These are phyloP conservation scores for Drosophila putrida DNA, from an alignment of 2,888 invertebrate species.

Conservation along the genomic window DNA sequence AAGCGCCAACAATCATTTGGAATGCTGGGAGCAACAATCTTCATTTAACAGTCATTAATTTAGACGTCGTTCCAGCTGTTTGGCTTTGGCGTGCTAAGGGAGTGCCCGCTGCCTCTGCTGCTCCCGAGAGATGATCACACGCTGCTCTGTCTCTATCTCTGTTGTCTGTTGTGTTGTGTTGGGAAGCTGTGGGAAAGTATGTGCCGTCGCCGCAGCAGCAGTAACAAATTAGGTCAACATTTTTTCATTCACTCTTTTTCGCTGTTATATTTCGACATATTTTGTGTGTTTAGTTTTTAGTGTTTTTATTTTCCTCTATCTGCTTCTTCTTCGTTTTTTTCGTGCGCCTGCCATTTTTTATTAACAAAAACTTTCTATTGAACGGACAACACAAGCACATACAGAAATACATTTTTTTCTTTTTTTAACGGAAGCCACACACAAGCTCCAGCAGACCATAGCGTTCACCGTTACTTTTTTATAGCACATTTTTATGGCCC, in stretches of 20 bases:
- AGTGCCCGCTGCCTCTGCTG: slow-evolving; percentile 64
- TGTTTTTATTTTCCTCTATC: slow-evolving; percentile 35
- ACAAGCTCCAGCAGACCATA: slow-evolving; percentile 77
- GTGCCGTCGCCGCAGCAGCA: slow-evolving; percentile 42
- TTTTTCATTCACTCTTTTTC: slow-evolving; percentile 84
- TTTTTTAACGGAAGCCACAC: slow-evolving; percentile 65
- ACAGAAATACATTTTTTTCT: slow-evolving; percentile 45
- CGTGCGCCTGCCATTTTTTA: slow-evolving; percentile 64
- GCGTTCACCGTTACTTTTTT: slow-evolving; percentile 75
- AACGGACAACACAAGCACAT: slow-evolving; percentile 52
- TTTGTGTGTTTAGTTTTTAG: slow-evolving; percentile 75
- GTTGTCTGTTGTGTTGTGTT: slow-evolving; percentile 50
- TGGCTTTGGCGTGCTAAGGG: slow-evolving; percentile 61
- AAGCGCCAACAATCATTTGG: slow-evolving; percentile 54
- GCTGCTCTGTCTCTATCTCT: no score
- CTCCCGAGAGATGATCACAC: slow-evolving; percentile 69
- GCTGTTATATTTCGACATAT: slow-evolving; percentile 78
- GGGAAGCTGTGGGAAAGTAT: slow-evolving; percentile 78
- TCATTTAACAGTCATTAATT: slow-evolving; percentile 81
- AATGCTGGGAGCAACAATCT: slow-evolving; percentile 73
- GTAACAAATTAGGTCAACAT: slow-evolving; percentile 83
- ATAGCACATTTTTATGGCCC: slow-evolving; percentile 72
- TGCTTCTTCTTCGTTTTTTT: slow-evolving; percentile 38
- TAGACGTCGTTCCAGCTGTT: slow-evolving; percentile 80
- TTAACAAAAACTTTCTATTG: slow-evolving; percentile 79